Evolutionary conservation across 2,888 invertebrate species (phyloP).

Genomic region (Euproctis similis): DNA sequence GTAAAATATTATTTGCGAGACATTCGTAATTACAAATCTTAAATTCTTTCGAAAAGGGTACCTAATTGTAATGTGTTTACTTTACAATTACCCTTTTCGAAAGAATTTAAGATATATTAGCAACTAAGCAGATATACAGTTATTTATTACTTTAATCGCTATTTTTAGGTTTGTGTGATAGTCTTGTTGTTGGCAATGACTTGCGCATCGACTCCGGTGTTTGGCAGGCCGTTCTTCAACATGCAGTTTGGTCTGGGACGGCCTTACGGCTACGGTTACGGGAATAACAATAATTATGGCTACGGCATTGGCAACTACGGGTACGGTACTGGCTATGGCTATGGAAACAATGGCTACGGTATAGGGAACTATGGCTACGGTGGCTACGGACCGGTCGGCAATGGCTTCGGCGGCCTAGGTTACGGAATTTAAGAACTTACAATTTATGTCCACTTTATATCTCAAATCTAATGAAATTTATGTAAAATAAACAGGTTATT

Average conservation of each 20-base stretch:
- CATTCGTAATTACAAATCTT: no score
- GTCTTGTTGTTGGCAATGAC: background rate
- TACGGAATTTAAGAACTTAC: conserved; percentile 6
- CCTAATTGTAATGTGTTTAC: no score
- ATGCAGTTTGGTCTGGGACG: background rate
- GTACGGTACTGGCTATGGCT: background rate
- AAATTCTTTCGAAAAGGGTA: no score
- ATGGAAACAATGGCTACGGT: conserved; percentile 1
- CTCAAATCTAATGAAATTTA: no score
- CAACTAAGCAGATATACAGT: no score
- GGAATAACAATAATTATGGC: conserved; percentile 2
- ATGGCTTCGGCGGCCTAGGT: conserved; percentile 1
- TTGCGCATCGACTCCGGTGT: background rate
- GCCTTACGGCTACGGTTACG: background rate
- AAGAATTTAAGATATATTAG: no score
- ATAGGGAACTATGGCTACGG: background rate
- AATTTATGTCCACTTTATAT: no score
- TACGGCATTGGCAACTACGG: conserved; percentile 1
- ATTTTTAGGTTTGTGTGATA: no score
- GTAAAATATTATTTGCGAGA: no score
- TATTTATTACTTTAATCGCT: no score
- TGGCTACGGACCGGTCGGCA: conserved; percentile 2
- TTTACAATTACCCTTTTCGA: no score
- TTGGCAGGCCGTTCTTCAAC: background rate
- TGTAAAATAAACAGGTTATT: no score